Conservation (phyloP, 2,113 vertebrate genomes). For the Agelaius tricolor region DNA sequence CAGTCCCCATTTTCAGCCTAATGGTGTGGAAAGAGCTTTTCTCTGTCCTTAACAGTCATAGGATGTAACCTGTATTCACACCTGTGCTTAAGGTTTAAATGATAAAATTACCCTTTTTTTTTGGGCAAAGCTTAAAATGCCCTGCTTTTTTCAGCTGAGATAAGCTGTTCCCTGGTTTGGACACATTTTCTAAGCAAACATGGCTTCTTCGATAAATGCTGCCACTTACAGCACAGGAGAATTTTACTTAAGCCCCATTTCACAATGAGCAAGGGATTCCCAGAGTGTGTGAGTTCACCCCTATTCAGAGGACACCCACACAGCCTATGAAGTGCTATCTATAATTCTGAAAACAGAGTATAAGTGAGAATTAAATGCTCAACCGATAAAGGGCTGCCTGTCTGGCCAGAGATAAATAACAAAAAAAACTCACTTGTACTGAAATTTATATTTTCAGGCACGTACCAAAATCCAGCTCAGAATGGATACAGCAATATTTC, state of each 20-base stretch:
- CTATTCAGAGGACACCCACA: background rate
- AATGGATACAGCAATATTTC: background rate
- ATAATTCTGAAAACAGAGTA: background rate
- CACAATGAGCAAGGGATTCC: background rate
- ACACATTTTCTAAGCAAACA: background rate
- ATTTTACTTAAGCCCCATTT: background rate
- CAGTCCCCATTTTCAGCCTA: background rate
- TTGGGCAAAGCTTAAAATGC: background rate
- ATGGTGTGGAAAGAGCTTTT: background rate
- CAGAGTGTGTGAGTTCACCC: accelerated
- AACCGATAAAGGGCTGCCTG: background rate
- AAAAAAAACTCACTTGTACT: background rate
- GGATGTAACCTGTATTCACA: background rate
- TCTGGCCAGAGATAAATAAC: background rate
- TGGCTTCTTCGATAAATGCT: background rate
- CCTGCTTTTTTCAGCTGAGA: background rate
- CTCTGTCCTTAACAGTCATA: background rate
- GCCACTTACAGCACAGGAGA: background rate
- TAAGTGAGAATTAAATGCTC: background rate
- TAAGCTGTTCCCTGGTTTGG: background rate
- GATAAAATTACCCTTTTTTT: background rate
- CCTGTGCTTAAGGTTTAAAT: background rate
- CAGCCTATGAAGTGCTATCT: background rate
- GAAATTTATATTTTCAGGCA: background rate
- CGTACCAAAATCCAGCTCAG: background rate